Evolutionary conservation across 1,140 invertebrate species (phyloP).

Genomic region (Potamilus streckersoni): DNA sequence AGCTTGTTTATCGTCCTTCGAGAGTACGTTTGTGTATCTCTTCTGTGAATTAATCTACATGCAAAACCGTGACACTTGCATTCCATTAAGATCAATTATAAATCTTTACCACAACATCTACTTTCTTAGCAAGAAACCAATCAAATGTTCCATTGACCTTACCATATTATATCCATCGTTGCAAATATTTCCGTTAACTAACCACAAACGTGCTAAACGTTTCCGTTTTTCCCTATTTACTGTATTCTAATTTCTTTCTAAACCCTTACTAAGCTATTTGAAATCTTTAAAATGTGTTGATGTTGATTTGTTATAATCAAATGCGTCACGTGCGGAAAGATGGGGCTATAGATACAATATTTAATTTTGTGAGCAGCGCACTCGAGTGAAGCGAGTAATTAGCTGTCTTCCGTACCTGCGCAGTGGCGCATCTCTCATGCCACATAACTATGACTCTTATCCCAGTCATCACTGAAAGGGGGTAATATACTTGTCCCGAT

Average conservation of each 20-base stretch:
- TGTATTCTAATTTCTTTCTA: not conserved
- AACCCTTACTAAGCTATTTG: not conserved
- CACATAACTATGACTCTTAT: constrained; percentile 33
- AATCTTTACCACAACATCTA: constrained; percentile 10
- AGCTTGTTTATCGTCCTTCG: not conserved
- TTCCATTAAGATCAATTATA: constrained; percentile 7
- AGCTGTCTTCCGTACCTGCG: constrained; percentile 8
- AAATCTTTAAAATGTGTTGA: constrained; percentile 7
- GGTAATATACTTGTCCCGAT: constrained; percentile 10
- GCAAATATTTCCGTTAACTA: constrained; percentile 10
- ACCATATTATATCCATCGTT: constrained; percentile 18
- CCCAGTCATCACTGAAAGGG: constrained; percentile 24
- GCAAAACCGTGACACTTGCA: not conserved
- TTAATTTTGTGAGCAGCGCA: constrained; percentile 12
- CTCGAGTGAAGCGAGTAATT: constrained; percentile 17
- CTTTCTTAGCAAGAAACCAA: constrained; percentile 8
- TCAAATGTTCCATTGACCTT: not conserved
- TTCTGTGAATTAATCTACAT: not conserved
- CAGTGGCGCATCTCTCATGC: constrained; percentile 27
- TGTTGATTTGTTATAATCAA: too few relatives aligned
- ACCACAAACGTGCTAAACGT: constrained; percentile 23
- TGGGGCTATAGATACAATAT: constrained; percentile 21
- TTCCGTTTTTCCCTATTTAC: constrained; percentile 14
- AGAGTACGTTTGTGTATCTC: not conserved
- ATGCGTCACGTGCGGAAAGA: constrained; percentile 1